phyloP scores from a whole-genome alignment of 2,113 vertebrate genomes.

The Oncorhynchus keta region DNA sequence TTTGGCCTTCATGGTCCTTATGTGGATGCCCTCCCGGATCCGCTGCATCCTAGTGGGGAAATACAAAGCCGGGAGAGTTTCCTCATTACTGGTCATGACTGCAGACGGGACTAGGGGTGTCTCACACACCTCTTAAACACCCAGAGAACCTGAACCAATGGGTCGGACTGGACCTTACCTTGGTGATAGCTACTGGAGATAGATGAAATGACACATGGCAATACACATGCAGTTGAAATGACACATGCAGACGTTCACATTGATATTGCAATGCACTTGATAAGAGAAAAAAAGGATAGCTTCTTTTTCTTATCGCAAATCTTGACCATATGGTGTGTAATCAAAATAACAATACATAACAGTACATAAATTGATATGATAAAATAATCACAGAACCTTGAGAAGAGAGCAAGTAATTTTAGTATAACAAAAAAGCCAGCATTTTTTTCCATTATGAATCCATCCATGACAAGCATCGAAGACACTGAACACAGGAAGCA shows the following conservation, averaged over 20 bases:
- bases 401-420: not conserved
- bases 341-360: not conserved
- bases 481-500: not conserved
- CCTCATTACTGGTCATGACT: constrained; percentile 77
- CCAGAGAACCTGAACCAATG: not conserved
- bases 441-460: not conserved
- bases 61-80: constrained; percentile 67
- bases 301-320: not conserved
- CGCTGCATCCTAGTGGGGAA: constrained; percentile 83
- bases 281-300: constrained; percentile 23
- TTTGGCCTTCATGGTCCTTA: constrained; percentile 90
- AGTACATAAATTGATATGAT: not conserved
- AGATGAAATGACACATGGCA: not conserved
- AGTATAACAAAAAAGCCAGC: not conserved
- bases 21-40: constrained; percentile 87
- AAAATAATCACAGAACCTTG: not conserved
- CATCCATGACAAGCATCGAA: not conserved
- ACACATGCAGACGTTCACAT: not conserved
- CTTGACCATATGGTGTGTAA: not conserved
- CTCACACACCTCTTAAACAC: not conserved
- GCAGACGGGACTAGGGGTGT: constrained; percentile 7
- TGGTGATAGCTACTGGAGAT: not conserved
- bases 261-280: constrained; percentile 1
- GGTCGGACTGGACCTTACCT: not conserved
- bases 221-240: not conserved